phyloP scores from a whole-genome alignment of 2,888 invertebrate species.

The Mechanitis messenoides region DNA sequence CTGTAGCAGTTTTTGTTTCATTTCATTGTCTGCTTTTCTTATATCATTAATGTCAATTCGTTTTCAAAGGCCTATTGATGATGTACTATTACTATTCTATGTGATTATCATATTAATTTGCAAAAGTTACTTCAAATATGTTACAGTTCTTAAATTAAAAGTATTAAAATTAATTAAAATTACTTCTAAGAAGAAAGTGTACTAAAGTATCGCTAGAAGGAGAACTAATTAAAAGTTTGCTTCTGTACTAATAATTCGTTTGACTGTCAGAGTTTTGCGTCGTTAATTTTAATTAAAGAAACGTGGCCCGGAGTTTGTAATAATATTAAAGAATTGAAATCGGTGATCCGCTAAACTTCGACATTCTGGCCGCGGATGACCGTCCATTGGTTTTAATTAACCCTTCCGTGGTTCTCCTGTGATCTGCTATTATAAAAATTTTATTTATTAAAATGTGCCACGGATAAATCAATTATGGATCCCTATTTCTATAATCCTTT shows the following conservation, averaged over 20 bases:
- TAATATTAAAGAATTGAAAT: conserved; percentile 76
- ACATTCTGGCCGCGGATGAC: conserved; percentile 66
- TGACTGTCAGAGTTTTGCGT: conserved; percentile 75
- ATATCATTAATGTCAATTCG: no score
- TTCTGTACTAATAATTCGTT: conserved; percentile 76
- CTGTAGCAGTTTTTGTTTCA: no score
- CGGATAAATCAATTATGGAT: conserved; percentile 61
- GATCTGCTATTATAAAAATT: conserved; percentile 57
- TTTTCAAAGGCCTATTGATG: no score
- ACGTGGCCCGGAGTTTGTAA: conserved; percentile 70
- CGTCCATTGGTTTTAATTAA: conserved; percentile 74
- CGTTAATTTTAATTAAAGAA: conserved; percentile 78
- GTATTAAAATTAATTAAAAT: conserved; percentile 36
- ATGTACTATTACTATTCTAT: no score
- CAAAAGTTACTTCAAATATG: conserved; percentile 20
- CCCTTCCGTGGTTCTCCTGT: conserved; percentile 62
- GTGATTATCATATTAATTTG: neutral
- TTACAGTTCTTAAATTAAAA: conserved; percentile 6
- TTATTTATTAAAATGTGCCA: conserved; percentile 43
- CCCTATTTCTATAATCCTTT: conserved; percentile 15
- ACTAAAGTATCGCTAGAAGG: conserved; percentile 69
- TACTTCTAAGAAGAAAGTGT: conserved; percentile 64
- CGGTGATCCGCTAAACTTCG: conserved; percentile 75
- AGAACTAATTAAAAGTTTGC: conserved; percentile 75
- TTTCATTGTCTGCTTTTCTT: no score